Conservation (phyloP, 2,797 vertebrate species). For the Thripadectes ignobilis region DNA sequence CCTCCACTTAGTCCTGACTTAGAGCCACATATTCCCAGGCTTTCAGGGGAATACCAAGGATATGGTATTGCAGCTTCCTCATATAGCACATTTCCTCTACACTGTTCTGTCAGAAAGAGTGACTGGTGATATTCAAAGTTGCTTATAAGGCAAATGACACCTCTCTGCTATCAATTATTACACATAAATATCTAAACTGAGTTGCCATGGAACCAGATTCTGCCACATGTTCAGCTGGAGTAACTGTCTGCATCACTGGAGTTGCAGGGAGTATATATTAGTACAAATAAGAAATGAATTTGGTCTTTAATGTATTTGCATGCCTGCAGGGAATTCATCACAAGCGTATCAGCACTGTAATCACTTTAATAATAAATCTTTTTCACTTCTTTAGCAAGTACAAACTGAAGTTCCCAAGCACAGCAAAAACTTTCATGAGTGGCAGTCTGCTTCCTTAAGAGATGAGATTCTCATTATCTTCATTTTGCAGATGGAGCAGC, state of each 20-base stretch:
- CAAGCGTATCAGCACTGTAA: background rate
- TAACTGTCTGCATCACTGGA: background rate
- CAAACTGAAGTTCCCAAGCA: conserved; percentile 4
- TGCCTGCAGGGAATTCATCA: background rate
- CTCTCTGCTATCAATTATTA: background rate
- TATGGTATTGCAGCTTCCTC: background rate
- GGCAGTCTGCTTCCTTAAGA: background rate
- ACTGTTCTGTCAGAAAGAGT: background rate
- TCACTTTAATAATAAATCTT: conserved; percentile 3
- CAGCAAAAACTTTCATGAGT: conserved; percentile 19
- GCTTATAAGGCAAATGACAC: background rate
- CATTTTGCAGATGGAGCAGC: conserved; percentile 32
- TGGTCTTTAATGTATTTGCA: background rate
- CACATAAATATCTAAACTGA: background rate
- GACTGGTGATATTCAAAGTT: background rate
- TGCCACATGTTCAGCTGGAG: background rate
- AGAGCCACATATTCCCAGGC: background rate
- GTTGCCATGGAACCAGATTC: background rate
- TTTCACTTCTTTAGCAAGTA: background rate
- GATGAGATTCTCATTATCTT: background rate
- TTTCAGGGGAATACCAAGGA: background rate
- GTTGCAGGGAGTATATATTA: background rate
- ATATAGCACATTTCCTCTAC: background rate
- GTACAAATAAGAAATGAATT: background rate
- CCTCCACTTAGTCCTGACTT: background rate